Evolutionary conservation across 2,888 invertebrate genomes (phyloP), one percentile per base, ranked within the genome.

Genomic region (Drosophila birchii): DNA sequence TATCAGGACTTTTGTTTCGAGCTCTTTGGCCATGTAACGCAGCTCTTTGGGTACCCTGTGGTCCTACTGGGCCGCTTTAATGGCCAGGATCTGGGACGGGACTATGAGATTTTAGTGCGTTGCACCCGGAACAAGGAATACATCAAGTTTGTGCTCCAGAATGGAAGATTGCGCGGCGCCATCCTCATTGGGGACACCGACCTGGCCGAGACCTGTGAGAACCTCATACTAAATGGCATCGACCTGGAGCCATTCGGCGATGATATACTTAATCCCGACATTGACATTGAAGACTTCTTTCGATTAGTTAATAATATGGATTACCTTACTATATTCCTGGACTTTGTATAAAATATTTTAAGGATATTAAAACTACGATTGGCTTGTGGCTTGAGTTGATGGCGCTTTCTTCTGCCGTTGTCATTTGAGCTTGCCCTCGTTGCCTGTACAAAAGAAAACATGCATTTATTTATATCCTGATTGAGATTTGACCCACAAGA

Each of bases 221-320:
- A 99, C 93, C 94, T 99, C 72, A 99, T 99, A 89, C 94, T 99
- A 38, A 98, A 99, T 93, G 96, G 98, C 91, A 94, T 98, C 69
- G 98, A 99, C 93, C 93, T 99, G 68, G 95, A 96, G 62, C 94
- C 95, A 12, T 97, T 96, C 92, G 98, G 98, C 63, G 97, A 98
- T 92, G 96, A 98, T 92, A 95, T 99, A 81, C 94, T 99, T 11
- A 96, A 99, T 94, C 98, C 99, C 23, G 95, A 97, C 91, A 96
- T 99, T 90, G 99, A 99, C 92, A 97, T 99, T 89, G 99, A 99
- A 93, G 99, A 99, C 93, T 99, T 98, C 93, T 99, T 99, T 99
- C 95, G 99, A 99, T 94, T 99, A 93, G 81, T 63, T 49, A 44
- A 55, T 51, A 57, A 55, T 71, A 23, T 6, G n/a, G 5, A n/a